These are phyloP conservation scores for Ictidomys tridecemlineatus DNA, from an alignment of 2,113 vertebrate species.

Conservation along the genomic window DNA sequence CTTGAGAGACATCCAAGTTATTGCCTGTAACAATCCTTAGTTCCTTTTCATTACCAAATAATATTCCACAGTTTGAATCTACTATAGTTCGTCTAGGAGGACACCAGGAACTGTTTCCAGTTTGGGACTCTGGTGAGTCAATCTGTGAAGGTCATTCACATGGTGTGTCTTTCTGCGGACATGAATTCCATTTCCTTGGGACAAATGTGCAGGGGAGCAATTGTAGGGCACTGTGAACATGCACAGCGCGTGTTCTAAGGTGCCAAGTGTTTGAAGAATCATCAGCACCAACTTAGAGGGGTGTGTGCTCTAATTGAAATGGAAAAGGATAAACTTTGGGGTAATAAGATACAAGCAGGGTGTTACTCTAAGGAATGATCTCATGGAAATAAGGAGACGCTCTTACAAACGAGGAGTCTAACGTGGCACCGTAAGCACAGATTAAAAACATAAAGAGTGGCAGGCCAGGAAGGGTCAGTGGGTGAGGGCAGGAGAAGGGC, in stretches of 20 bases:
- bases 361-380: fast-evolving
- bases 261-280: no score
- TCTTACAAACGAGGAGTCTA: fast-evolving
- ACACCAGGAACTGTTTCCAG: not conserved
- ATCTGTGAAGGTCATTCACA: not conserved
- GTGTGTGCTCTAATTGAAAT: not conserved
- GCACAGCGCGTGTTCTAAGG: fast-evolving
- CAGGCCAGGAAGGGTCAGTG: no score
- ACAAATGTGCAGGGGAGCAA: not conserved
- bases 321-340: not conserved
- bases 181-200: not conserved
- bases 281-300: not conserved
- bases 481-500: not conserved
- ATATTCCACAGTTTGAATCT: not conserved
- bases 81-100: not conserved
- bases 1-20: no score
- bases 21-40: fast-evolving
- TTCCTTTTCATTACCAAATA: not conserved
- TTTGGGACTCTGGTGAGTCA: not conserved
- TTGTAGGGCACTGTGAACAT: no score
- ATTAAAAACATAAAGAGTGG: fast-evolving
- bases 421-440: fast-evolving
- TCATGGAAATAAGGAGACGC: not conserved
- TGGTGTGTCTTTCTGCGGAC: not conserved
- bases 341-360: not conserved